These are phyloP conservation scores for Helicoverpa assulta DNA, from an alignment of 2,888 invertebrate species.

Conservation along the genomic window DNA sequence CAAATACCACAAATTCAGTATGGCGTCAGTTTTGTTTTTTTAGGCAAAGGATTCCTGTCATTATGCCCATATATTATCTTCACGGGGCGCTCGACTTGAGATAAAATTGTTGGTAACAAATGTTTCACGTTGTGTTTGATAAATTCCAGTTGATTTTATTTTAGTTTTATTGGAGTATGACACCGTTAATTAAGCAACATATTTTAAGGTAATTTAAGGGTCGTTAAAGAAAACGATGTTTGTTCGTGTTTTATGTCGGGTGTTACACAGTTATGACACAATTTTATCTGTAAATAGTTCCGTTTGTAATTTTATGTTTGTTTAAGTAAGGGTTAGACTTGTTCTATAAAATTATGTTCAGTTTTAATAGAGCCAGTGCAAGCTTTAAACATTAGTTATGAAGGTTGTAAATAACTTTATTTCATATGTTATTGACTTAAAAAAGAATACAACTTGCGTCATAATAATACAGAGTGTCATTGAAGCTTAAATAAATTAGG, in stretches of 20 bases:
- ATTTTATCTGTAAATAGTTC: conserved; percentile 52
- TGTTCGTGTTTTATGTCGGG: conserved; percentile 56
- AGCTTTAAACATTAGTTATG: conserved; percentile 1
- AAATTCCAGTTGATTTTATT: conserved; percentile 68
- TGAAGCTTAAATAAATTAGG: not conserved
- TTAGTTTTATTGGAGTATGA: conserved; percentile 65
- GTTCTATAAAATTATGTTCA: not conserved
- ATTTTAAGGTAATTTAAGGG: conserved; percentile 61
- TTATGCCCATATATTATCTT: conserved; percentile 82
- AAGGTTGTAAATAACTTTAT: not conserved
- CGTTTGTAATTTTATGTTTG: conserved; percentile 58
- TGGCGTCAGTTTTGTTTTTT: conserved; percentile 77
- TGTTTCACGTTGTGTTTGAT: conserved; percentile 65
- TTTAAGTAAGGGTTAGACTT: conserved; percentile 40
- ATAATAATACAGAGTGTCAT: not conserved
- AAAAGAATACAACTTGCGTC: not conserved
- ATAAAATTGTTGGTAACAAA: conserved; percentile 75
- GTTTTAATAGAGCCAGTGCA: not conserved
- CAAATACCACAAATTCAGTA: conserved; percentile 80
- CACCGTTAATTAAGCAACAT: conserved; percentile 66
- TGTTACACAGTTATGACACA: conserved; percentile 57
- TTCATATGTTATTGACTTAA: not conserved
- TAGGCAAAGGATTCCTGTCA: conserved; percentile 80
- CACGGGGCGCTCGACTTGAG: conserved; percentile 79
- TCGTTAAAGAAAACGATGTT: conserved; percentile 59